Conservation (phyloP, 1,140 invertebrate species). For the Eufriesea mexicana region DNA sequence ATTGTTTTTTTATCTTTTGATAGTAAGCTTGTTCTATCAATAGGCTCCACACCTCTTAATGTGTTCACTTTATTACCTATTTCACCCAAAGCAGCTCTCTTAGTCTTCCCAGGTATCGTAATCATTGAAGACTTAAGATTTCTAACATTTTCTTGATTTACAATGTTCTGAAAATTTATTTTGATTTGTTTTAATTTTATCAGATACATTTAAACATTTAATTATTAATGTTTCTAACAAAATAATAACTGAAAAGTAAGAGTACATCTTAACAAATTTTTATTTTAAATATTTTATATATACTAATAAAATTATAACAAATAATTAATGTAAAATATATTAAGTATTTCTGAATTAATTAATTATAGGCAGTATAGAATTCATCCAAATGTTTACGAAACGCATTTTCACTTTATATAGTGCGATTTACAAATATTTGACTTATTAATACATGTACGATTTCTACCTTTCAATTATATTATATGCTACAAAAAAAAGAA, state of each 20-base stretch:
- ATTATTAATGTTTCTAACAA: background rate
- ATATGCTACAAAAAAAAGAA: background rate
- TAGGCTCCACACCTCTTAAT: constrained; percentile 64
- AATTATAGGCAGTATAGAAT: background rate
- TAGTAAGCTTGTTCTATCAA: constrained; percentile 70
- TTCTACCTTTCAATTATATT: background rate
- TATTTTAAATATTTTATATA: background rate
- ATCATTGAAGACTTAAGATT: constrained; percentile 70
- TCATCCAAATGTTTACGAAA: background rate
- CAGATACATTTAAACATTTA: background rate
- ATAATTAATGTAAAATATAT: background rate
- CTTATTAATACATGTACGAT: background rate
- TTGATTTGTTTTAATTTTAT: background rate
- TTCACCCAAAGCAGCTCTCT: constrained; percentile 78
- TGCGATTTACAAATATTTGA: background rate
- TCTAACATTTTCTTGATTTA: constrained; percentile 78
- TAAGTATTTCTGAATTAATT: too few species aligned
- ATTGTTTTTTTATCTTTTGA: constrained; percentile 63
- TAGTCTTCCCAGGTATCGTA: constrained; percentile 63
- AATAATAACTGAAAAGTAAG: background rate
- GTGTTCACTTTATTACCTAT: constrained; percentile 79
- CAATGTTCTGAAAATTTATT: constrained; percentile 68
- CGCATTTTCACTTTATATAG: background rate
- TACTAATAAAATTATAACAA: background rate
- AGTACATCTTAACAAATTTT: background rate